Evolutionary conservation across 2,888 invertebrate genomes (phyloP).

Genomic region (Malachius bipustulatus): DNA sequence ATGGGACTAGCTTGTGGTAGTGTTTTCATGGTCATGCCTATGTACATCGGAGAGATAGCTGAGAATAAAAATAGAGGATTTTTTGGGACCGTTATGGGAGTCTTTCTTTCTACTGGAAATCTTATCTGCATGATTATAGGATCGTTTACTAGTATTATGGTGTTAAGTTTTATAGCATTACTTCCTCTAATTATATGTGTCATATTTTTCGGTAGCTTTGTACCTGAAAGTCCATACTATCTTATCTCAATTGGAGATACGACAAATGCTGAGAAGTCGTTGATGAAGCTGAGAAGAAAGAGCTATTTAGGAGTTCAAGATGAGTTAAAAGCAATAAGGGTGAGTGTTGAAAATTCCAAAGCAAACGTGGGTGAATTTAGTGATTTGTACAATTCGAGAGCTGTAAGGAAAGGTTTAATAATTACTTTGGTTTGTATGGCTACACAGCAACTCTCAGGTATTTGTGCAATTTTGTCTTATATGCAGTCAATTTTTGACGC

Average conservation of each 20-base stretch:
- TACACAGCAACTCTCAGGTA: conserved; percentile 41
- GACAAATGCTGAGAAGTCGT: conserved; percentile 49
- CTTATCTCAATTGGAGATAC: conserved; percentile 9
- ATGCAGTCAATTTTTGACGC: conserved; percentile 55
- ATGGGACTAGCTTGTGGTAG: conserved; percentile 56
- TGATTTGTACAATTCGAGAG: conserved; percentile 14
- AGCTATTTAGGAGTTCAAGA: too few species aligned
- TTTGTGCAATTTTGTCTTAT: conserved; percentile 67
- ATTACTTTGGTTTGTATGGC: conserved; percentile 30
- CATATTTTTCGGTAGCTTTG: conserved; percentile 18
- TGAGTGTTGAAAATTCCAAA: conserved; percentile 16
- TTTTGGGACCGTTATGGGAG: conserved; percentile 38
- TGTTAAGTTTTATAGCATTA: conserved; percentile 18
- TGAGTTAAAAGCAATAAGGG: conserved; percentile 19
- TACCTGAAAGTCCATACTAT: conserved; percentile 24
- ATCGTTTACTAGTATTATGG: conserved; percentile 20
- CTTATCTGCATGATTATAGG: conserved; percentile 19
- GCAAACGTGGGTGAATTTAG: conserved; percentile 9
- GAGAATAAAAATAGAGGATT: conserved; percentile 68
- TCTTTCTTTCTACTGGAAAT: conserved; percentile 17
- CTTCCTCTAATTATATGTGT: conserved; percentile 16
- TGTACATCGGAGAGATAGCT: conserved; percentile 79
- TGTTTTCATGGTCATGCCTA: conserved; percentile 60
- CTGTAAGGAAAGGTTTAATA: conserved; percentile 29
- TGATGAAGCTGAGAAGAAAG: conserved; percentile 45